phyloP scores from a whole-genome alignment of 2,797 vertebrate genomes.

The Carcharodon carcharias region DNA sequence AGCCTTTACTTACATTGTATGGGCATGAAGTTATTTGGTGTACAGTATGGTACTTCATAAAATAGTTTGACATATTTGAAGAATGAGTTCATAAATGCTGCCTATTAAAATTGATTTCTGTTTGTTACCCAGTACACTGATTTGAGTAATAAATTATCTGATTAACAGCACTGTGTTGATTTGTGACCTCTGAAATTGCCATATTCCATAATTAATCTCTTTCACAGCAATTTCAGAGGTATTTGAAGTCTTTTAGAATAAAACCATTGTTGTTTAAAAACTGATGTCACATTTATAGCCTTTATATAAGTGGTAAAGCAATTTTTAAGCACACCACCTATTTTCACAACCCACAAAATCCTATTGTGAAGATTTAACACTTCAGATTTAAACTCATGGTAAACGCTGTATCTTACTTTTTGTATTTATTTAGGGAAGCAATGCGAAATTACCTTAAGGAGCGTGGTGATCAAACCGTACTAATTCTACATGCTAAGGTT shows the following conservation, averaged over 20 bases:
- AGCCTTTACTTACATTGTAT: background rate
- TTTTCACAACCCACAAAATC: background rate
- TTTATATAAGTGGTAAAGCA: background rate
- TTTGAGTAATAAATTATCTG: background rate
- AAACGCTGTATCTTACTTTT: background rate
- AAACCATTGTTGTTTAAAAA: background rate
- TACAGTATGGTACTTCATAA: background rate
- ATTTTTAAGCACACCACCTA: background rate
- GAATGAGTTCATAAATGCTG: background rate
- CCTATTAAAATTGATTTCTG: background rate
- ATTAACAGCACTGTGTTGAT: background rate
- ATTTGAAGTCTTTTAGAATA: background rate
- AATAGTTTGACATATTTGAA: background rate
- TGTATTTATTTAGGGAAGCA: constrained; percentile 73
- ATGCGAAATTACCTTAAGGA: constrained; percentile 98
- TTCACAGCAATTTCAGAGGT: background rate
- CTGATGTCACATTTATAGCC: background rate
- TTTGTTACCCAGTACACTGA: background rate
- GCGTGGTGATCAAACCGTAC: constrained; percentile 94
- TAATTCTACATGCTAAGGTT: constrained; percentile 97
- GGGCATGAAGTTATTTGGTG: background rate
- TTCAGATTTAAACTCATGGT: background rate
- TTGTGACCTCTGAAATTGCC: background rate
- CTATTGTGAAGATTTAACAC: background rate
- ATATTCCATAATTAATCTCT: background rate